These are phyloP conservation scores for Acropternis orthonyx DNA, from an alignment of 2,797 vertebrate species.

Conservation along the genomic window DNA sequence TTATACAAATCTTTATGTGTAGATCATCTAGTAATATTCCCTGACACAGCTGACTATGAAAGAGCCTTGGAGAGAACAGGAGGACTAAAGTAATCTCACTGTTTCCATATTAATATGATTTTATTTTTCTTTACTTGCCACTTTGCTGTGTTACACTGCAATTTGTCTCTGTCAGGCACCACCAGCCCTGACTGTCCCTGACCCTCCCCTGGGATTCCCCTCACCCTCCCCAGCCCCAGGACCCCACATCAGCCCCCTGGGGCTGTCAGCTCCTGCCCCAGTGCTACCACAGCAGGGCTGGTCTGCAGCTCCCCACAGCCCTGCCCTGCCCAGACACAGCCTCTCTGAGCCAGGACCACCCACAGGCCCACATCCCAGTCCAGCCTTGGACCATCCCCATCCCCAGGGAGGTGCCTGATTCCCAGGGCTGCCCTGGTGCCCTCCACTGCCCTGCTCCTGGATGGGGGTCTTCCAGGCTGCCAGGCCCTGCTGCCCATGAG, in stretches of 20 bases:
- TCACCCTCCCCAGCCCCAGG: too few species aligned
- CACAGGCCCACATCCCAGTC: accelerated
- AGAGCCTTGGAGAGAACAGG: not conserved
- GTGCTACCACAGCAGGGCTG: accelerated
- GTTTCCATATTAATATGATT: not conserved
- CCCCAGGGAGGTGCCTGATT: not conserved
- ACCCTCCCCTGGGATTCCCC: accelerated
- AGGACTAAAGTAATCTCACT: not conserved
- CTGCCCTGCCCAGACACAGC: accelerated
- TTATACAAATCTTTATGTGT: not conserved
- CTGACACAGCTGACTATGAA: not conserved
- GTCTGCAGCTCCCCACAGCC: not conserved
- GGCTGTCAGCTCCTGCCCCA: not conserved
- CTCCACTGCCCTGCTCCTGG: not conserved
- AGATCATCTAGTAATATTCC: not conserved
- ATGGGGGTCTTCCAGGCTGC: not conserved
- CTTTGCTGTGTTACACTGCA: not conserved
- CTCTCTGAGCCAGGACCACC: accelerated
- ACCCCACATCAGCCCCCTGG: accelerated
- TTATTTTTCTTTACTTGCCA: not conserved
- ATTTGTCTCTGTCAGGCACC: not conserved
- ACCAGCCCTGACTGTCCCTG: not conserved
- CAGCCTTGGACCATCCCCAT: accelerated
- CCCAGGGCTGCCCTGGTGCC: not conserved
- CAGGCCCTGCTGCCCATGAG: not conserved